Evolutionary conservation across 64 coral and sea anemone genomes (phyloP), one percentile per base, ranked within the genome.

Genomic region (Porites lutea): DNA sequence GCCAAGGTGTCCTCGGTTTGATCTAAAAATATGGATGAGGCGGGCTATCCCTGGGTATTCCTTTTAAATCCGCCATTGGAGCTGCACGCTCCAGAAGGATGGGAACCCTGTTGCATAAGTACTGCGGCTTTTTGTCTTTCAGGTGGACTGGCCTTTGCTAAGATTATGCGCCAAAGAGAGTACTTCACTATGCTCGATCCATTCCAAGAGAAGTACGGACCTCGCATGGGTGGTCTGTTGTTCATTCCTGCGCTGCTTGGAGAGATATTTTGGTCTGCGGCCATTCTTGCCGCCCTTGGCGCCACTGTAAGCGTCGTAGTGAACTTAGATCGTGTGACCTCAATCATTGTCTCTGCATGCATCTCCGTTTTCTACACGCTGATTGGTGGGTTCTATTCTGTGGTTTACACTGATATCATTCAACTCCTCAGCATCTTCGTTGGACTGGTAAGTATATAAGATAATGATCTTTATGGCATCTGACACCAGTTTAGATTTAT

Each of bases 81-180:
- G 27, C 27, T 37, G 27, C 27, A 37, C 1, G 27, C 27, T 37
- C 27, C 27, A 37, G 27, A 37, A 37, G 27, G 27, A 37, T 37
- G 27, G 27, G 27, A 37, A 37, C 27, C 27, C 27, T 73, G 54
- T 9, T 7, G 5, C 7, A 57, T 12, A 57, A 12, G 5, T 5
- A 9, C 12, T 7, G 54, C 13, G 6, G 5, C 21, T 21, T 13
- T 61, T 46, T 59, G 2, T 60, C n/a, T 53, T 19, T 64, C 16
- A 98, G 97, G 97, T 86, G 97, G 94, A 50, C 19, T 98, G 7
- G 21, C 78, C 43, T 98, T 98, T 80, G 97, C 97, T 9, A 95
- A 98, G 55, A 93, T 93, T 52, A 98, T 98, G 97, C 94, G 94
- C 15, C 71, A 83, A 20, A 66, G 70, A 37, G 62, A 84, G 64